phyloP scores from a whole-genome alignment of 2,113 vertebrate species.

The Saimiri boliviensis region DNA sequence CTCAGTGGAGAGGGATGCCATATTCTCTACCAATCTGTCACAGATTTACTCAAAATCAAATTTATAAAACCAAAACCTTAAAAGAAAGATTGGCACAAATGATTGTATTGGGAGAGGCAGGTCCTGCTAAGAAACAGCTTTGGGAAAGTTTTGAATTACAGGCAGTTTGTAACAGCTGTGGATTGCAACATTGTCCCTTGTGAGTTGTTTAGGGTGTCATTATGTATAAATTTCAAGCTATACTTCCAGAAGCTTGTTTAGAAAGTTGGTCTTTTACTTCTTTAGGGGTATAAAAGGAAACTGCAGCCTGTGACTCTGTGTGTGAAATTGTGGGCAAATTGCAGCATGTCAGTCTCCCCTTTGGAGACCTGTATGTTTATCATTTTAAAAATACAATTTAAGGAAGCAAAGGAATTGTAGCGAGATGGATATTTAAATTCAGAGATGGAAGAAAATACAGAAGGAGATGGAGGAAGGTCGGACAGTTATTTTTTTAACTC shows the following conservation, averaged over 20 bases:
- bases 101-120: neutral
- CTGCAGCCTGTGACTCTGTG: neutral
- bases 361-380: neutral
- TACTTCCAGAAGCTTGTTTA: constrained; percentile 5
- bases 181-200: neutral
- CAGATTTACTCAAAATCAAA: neutral
- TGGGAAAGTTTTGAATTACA: neutral
- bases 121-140: neutral
- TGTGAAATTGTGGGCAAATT: neutral
- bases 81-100: constrained; percentile 46
- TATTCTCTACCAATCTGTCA: neutral
- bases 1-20: neutral
- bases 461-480: neutral
- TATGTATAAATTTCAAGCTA: constrained; percentile 11
- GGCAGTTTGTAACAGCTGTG: neutral
- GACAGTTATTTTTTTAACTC: neutral
- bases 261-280: constrained; percentile 45
- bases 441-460: neutral
- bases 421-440: neutral
- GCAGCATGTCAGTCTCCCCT: neutral
- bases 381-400: neutral
- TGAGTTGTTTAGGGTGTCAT: neutral
- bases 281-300: constrained; percentile 16
- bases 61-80: constrained; percentile 42
- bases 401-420: constrained; percentile 13